Base-by-base conservation (phyloP, 2,888 invertebrate species). In the Liopterus haemorrhoidalis region DNA sequence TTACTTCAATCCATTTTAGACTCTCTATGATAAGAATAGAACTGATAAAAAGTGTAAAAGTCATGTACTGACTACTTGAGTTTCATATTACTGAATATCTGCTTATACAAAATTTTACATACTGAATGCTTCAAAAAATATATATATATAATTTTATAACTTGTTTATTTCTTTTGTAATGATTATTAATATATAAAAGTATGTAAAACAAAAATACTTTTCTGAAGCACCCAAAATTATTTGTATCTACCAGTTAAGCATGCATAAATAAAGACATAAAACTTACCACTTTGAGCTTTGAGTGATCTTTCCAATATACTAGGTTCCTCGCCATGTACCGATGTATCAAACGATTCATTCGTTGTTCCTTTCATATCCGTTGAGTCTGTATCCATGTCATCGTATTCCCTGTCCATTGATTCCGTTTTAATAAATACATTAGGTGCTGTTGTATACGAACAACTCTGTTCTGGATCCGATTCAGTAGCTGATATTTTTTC, bases 301-400 rank as follows among this genome's bases (percentile, higher is more conserved):
- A 45, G 33, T 2, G 45, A 45, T 39, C 45, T 31, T 31, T 45
- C 45, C 32, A 45, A 32, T 39, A 45, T 45, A 33, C 45, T 45
- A 21, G 31, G 39, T 33, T 45, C 45, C 20, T 45, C 45, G 1
- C 30, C 22, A 20, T 38, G 45, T 14, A 19, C 33, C 4, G 45
- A 25, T n/a, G n/a, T n/a, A n/a, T n/a, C n/a, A n/a, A n/a, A n/a
- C n/a, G n/a, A n/a, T n/a, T n/a, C n/a, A n/a, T n/a, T n/a, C n/a
- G n/a, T n/a, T n/a, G n/a, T n/a, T n/a, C n/a, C n/a, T n/a, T n/a
- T n/a, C n/a, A n/a, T n/a, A n/a, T n/a, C n/a, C n/a, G n/a, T n/a
- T n/a, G n/a, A n/a, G n/a, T n/a, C n/a, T n/a, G n/a, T n/a, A n/a
- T 45, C 45, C 45, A 45, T 45, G 2, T 45, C 45, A 5, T 32